Percentiles rank a stretch among this genome's conserved stretches.
Evolutionary conservation across 2,797 vertebrate genomes (phyloP).

Genomic region (Rhinatrema bivittatum): DNA sequence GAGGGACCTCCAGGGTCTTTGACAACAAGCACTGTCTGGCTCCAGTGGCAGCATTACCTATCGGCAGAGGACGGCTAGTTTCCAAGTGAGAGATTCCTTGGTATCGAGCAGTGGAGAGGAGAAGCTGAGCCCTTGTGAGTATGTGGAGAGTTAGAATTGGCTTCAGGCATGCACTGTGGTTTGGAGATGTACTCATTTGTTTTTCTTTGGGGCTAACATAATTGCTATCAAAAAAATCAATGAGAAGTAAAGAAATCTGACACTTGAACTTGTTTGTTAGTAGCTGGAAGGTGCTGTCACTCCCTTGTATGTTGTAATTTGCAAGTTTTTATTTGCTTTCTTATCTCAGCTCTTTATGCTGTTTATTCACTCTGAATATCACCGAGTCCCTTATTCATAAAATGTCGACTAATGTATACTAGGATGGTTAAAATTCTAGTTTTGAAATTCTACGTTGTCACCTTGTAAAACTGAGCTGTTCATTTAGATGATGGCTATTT

Average conservation of each 20-base stretch:
- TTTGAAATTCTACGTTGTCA: no score
- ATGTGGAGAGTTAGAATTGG: slow-evolving; percentile 13
- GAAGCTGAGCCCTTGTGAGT: slow-evolving; percentile 44
- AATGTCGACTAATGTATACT: no score
- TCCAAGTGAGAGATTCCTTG: neutral
- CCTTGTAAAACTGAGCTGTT: no score
- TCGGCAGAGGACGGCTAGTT: slow-evolving; percentile 14
- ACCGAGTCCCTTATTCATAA: no score
- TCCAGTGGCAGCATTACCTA: neutral
- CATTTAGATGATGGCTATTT: no score
- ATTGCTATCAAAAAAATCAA: slow-evolving; percentile 14
- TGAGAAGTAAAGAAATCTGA: neutral
- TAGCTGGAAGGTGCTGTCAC: slow-evolving; percentile 1
- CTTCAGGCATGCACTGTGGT: neutral
- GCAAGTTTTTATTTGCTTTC: neutral
- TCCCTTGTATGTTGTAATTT: neutral
- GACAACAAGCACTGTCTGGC: slow-evolving; percentile 1
- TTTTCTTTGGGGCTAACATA: slow-evolving; percentile 11
- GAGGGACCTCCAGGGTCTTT: slow-evolving; percentile 21
- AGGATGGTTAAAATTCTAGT: rapidly evolving
- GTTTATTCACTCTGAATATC: no score
- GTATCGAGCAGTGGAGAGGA: slow-evolving; percentile 15
- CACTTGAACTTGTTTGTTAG: slow-evolving; percentile 5
- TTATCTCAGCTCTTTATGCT: slow-evolving; percentile 19
- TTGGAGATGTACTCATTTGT: no score